These are phyloP conservation scores for Crotalus adamanteus DNA, from an alignment of 2,797 vertebrate genomes.

Conservation along the genomic window DNA sequence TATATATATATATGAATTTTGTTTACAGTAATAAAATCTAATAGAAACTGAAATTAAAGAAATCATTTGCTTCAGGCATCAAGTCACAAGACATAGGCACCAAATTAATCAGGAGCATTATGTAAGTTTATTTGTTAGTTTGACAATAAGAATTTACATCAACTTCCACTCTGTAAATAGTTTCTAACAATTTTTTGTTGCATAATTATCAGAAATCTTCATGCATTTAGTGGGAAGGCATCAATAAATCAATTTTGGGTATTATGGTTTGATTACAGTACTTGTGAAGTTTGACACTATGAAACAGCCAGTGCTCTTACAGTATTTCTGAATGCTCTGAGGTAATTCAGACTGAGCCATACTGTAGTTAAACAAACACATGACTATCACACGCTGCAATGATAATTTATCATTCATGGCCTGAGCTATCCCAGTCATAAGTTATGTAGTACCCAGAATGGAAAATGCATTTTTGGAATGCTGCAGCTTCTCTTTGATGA, in stretches of 20 bases:
- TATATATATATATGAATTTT: too few relatives aligned
- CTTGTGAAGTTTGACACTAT: conserved; percentile 22
- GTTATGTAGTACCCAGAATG: not conserved
- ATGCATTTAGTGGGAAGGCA: not conserved
- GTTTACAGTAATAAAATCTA: not conserved
- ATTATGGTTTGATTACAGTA: not conserved
- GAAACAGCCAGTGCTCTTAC: conserved; percentile 25
- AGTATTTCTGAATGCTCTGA: conserved; percentile 34
- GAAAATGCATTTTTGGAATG: not conserved
- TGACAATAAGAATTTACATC: not conserved
- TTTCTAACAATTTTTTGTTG: not conserved
- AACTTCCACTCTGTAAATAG: not conserved
- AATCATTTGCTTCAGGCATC: not conserved
- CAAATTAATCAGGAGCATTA: not conserved
- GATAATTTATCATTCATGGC: accelerated
- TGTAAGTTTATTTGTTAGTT: not conserved
- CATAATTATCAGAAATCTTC: not conserved
- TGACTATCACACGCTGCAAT: not conserved
- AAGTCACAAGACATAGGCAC: not conserved
- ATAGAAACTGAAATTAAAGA: not conserved
- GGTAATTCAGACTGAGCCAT: not conserved
- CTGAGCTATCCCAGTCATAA: not conserved
- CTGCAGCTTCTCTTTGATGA: not conserved
- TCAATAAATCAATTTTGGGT: conserved; percentile 40
- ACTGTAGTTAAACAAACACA: not conserved